Percentiles rank a stretch among this genome's conserved stretches.
phyloP scores from a whole-genome alignment of 2,888 invertebrate species.

The Ophion costatus region DNA sequence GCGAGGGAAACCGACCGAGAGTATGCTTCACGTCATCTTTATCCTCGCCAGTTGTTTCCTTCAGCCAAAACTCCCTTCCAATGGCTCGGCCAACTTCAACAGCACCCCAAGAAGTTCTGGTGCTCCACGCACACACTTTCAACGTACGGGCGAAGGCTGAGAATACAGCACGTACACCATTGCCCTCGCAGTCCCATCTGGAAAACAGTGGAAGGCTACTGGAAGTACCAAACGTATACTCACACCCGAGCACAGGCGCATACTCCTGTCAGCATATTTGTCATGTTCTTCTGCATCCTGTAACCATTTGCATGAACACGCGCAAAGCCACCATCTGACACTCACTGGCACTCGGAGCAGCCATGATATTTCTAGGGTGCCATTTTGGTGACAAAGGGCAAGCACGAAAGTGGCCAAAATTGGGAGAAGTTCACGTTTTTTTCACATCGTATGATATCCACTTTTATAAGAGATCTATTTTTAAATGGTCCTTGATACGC shows the following conservation, averaged over 20 bases:
- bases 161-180: constrained; percentile 38
- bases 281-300: constrained; percentile 4
- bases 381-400: not conserved
- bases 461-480: no score
- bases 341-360: not conserved
- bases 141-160: constrained; percentile 55
- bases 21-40: not conserved
- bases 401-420: not conserved
- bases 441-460: no score
- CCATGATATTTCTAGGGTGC: not conserved
- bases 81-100: not conserved
- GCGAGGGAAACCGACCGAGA: not conserved
- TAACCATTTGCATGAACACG: not conserved
- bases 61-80: not conserved
- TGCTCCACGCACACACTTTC: not conserved
- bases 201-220: constrained; percentile 54
- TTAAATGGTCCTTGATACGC: no score
- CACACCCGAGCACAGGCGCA: constrained; percentile 1
- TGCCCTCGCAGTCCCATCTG: constrained; percentile 19
- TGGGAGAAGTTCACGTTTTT: not conserved
- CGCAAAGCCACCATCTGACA: not conserved
- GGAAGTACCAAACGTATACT: constrained; percentile 43
- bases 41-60: not conserved
- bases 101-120: constrained; percentile 23
- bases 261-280: constrained; percentile 27